Evolutionary conservation across 2,888 invertebrate genomes (phyloP).

Genomic region (Sinotaia quadrata): DNA sequence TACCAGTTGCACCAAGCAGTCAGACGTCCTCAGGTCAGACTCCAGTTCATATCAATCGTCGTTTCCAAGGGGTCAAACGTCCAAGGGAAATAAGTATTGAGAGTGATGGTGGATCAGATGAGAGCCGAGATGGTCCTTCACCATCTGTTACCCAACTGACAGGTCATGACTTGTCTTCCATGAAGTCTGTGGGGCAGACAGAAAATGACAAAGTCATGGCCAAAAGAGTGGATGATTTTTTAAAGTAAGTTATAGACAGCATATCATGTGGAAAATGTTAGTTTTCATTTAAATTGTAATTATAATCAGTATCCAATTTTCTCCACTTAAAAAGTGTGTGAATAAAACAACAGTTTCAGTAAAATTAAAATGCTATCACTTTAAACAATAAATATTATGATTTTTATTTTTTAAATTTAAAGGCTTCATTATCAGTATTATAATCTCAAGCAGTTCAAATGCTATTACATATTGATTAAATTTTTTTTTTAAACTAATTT

Average conservation of each 20-base stretch:
- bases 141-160: neutral
- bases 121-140: neutral
- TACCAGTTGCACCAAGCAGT: neutral
- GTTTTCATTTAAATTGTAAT: no score
- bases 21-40: neutral
- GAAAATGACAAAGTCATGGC: neutral
- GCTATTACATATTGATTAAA: no score
- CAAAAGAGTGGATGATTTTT: slow-evolving; percentile 13
- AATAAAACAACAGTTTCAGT: no score
- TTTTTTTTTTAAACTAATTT: no score
- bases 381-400: no score
- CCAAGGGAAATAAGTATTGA: slow-evolving; percentile 1
- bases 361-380: no score
- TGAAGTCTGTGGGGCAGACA: neutral
- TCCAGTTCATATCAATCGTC: slow-evolving; percentile 8
- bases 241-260: slow-evolving; percentile 22
- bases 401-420: no score
- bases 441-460: no score
- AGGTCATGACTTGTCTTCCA: neutral
- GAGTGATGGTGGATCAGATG: neutral
- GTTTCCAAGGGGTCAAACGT: slow-evolving; percentile 2
- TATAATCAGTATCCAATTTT: no score
- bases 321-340: no score
- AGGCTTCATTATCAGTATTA: no score
- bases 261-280: no score